Base-by-base conservation (phyloP, 1,140 invertebrate genomes). In the Camponotus floridanus region DNA sequence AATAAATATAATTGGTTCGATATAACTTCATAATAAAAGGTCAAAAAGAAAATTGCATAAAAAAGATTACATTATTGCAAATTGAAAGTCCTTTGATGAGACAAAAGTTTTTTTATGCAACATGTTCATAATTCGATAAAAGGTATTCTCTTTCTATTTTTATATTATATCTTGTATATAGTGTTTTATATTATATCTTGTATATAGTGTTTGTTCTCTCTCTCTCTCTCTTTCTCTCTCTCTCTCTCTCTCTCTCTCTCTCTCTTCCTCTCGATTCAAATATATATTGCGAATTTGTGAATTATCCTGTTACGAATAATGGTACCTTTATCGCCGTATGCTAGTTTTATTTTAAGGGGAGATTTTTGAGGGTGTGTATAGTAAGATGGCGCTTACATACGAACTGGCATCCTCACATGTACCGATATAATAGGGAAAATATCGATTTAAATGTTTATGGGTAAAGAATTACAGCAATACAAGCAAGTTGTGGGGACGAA, bases 361-460 rank as follows among this genome's bases (percentile, higher is more conserved):
- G 73, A 87, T 85, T 87, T 88, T 88, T 48, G 65, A 68, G 59
- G 80, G 67, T 78, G 55, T 78, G 36, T 48, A 26, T 45, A n/a
- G 51, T 45, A 68, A 36, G 33, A 45, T 61, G n/a, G 21, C 36
- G 57, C 78, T 87, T 84, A n/a, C 33, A 51, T n/a, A 31, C 15
- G 6, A 48, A n/a, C 59, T 51, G 62, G 13, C 18, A 21, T 79
- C 26, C 45, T 13, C 31, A 26, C 26, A 2, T 15, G 48, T 51
- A 51, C 39, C 26, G 57, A 13, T 45, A 21, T 80, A 68, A 68
- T 57, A 4, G 86, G 76, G 76, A 70, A 59, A 5, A 21, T 88
- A 88, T 88, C 86, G 87, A 88, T 88, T 76, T 62, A 76, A 65
- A 55, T 68, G 83, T 88, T 74, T 26, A 67, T n/a, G 79, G 6